Base-by-base conservation (phyloP, 1,140 invertebrate genomes). In the Camponotus floridanus region DNA sequence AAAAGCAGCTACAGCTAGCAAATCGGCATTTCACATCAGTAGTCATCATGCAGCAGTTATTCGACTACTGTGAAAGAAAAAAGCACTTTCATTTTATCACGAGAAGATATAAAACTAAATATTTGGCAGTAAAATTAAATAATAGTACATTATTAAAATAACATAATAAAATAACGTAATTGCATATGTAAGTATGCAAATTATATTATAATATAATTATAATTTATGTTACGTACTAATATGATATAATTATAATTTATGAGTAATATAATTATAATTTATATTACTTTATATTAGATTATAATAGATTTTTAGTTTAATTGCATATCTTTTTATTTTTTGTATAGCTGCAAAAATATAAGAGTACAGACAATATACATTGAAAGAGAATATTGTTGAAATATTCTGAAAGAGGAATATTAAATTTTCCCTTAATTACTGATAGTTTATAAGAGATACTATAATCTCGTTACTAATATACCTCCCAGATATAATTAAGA, bases 1-100 rank as follows among this genome's bases (percentile, higher is more conserved):
- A 31, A 18, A 57, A 76, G 55, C 51, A 36, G n/a, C 61, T 74
- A 61, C n/a, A 18, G 39, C 21, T 55, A 57, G 48, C 51, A 68
- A 80, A 76, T 62, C 26, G 79, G 36, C 26, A 36, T 18, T 80
- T 33, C 36, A 61, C 59, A 59, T 88, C 39, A 36, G 26, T 39
- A 79, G 76, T 89, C 88, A 88, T 86, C 36, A 74, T 76, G 21
- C 68, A 79, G 15, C 18, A 51, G 76, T 88, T 86, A 88, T 85
- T 26, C 31, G 9, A 33, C 2, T 11, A 15, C 18, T 33, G 21
- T 21, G 36, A 39, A 80, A 45, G 39, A 21, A 51, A 21, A 1
- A 15, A 55, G 5, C 13, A 3, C 1, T 45, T 45, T 33, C 4
- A 65, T 68, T 68, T 31, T 33, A 11, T 64, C 15, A 5, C 15